Evolutionary conservation across 2,113 vertebrate species (phyloP).

Genomic region (Oncorhynchus gorbuscha): DNA sequence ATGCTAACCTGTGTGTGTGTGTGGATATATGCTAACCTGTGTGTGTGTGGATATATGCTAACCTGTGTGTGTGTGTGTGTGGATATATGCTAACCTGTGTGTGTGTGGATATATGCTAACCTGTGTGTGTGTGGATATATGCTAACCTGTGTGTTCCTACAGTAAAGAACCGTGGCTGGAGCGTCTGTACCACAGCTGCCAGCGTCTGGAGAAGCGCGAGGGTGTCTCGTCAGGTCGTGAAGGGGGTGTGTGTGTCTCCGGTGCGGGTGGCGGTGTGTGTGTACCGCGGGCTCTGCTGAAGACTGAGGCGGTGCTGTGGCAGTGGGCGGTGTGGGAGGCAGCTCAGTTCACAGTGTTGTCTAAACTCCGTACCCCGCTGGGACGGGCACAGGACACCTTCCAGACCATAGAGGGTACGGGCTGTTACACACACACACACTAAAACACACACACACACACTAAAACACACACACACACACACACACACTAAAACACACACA

Average conservation of each 20-base stretch:
- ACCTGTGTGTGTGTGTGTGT: no score
- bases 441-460: no score
- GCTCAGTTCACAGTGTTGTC: conserved; percentile 98
- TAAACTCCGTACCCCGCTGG: conserved; percentile 91
- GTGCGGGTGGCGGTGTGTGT: conserved; percentile 74
- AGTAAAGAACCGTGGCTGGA: conserved; percentile 98
- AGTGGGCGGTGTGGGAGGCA: conserved; percentile 99
- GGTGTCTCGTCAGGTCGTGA: conserved; percentile 38
- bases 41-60: no score
- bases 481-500: no score
- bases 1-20: no score
- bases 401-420: conserved; percentile 95
- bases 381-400: conserved; percentile 96
- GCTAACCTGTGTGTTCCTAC: conserved; percentile 25
- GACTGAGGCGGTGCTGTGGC: conserved; percentile 94
- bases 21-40: no score
- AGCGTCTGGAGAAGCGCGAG: conserved; percentile 89
- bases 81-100: no score
- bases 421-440: no score
- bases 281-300: conserved; percentile 87
- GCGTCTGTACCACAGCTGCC: conserved; percentile 94
- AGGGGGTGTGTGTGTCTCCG: conserved; percentile 42
- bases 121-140: no score
- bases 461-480: no score
- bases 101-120: no score